Conservation (phyloP, 2,797 vertebrate species). For the Enteromius viviparus region DNA sequence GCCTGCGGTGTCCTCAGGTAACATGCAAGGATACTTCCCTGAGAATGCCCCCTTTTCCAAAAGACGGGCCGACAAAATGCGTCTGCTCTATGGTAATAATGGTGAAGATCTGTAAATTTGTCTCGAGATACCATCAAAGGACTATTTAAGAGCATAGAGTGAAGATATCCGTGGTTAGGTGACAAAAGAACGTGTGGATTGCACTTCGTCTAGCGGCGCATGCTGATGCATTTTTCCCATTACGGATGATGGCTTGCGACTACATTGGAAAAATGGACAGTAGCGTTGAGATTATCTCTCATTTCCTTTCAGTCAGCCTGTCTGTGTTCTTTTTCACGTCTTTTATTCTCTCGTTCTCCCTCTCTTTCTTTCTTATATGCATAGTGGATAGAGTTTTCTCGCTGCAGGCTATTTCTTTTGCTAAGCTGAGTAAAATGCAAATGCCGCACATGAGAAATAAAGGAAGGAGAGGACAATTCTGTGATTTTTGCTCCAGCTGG, state of each 20-base stretch:
- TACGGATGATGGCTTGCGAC: slow-evolving; percentile 57
- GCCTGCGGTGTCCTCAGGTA: slow-evolving; percentile 54
- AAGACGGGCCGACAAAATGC: slow-evolving; percentile 42
- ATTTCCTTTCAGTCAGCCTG: slow-evolving; percentile 62
- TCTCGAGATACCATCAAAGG: slow-evolving; percentile 57
- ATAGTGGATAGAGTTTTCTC: slow-evolving; percentile 75
- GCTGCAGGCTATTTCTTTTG: slow-evolving; percentile 81
- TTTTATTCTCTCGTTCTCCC: slow-evolving; percentile 59
- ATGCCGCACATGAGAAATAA: slow-evolving; percentile 75
- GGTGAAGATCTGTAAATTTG: slow-evolving; percentile 56
- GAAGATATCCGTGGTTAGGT: slow-evolving; percentile 57
- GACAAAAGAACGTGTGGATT: slow-evolving; percentile 60
- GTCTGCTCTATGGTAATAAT: slow-evolving; percentile 53
- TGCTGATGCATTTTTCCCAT: slow-evolving; percentile 53
- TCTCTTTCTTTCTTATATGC: slow-evolving; percentile 75
- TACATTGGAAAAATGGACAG: slow-evolving; percentile 59
- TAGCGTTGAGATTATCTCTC: slow-evolving; percentile 63
- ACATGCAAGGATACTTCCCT: slow-evolving; percentile 42
- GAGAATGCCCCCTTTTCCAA: slow-evolving; percentile 42
- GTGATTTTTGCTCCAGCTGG: slow-evolving; percentile 56
- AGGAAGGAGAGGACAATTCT: slow-evolving; percentile 60
- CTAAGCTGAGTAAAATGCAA: slow-evolving; percentile 84
- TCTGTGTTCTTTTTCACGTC: slow-evolving; percentile 41
- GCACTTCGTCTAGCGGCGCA: slow-evolving; percentile 52
- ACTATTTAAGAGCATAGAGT: slow-evolving; percentile 57